Evolutionary conservation across 2,113 vertebrate genomes (phyloP), one percentile per base, ranked within the genome.

Genomic region (Callocephalon fimbriatum): DNA sequence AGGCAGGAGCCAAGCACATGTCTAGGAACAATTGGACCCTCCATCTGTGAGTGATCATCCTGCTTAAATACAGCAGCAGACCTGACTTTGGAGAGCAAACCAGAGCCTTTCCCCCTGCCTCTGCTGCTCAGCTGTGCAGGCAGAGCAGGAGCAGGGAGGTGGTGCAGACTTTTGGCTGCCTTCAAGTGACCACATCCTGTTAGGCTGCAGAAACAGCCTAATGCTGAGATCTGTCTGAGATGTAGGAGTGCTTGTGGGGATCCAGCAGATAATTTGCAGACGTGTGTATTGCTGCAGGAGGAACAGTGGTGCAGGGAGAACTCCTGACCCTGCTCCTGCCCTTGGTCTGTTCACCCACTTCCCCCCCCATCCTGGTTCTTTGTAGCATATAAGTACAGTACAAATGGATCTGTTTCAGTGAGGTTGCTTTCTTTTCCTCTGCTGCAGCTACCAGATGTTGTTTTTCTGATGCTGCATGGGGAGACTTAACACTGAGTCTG

Each of bases 181-280:
- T 92, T 94, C 15, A 79, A 86, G 75, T 31, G 67, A 77, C 92
- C 94, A 90, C 95, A 88, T 95, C 90, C 90, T 92, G 88, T 82
- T 35, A 40, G 54, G 38, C 88, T 95, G 81, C 2, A 1, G 82
- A 88, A 92, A 54, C 50, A 80, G 78, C 19, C 42, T 35, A 32
- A 42, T 15, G 63, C 15, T 92, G 53, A 65, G 67, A 54, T 93
- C 90, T 66, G 79, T 58, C 48, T 76, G 66, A 88, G 66, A 75
- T n/a, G 63, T 18, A 31, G 48, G 31, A 85, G 45, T 1, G 9
- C 76, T 51, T 75, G 62, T 48, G 65, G n/a, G 37, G 50, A 73
- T 68, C 61, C 72, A 37, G 71, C 42, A 79, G 63, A 74, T 77
- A 29, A 88, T 70, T 53, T 80, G 71, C 62, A 79, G 80, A 12